Conservation (phyloP, 64 coral and sea anemone genomes). For the Montipora cactus region DNA sequence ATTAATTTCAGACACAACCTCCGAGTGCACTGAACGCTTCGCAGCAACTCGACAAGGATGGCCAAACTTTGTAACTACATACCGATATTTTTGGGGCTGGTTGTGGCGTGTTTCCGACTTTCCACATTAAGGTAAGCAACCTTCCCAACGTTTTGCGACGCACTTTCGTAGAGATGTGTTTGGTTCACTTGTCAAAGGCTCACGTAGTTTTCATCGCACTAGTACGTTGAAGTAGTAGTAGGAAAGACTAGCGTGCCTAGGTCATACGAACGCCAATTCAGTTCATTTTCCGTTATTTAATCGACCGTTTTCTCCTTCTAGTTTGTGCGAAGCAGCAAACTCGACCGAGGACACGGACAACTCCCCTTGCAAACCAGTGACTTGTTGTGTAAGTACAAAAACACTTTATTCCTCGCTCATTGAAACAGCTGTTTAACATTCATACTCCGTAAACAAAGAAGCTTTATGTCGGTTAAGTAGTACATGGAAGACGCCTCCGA, state of each 20-base stretch:
- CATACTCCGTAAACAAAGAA: slow-evolving; percentile 56
- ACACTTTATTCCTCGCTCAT: slow-evolving; percentile 46
- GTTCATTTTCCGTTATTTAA: not conserved
- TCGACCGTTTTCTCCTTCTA: slow-evolving; percentile 5
- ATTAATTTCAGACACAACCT: slow-evolving; percentile 52
- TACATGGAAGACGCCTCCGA: not conserved
- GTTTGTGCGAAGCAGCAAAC: slow-evolving; percentile 20
- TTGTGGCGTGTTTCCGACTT: not conserved
- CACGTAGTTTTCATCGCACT: not conserved
- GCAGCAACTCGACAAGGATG: not conserved
- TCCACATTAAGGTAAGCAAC: slow-evolving; percentile 16
- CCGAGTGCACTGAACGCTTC: not conserved
- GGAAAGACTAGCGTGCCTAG: not conserved
- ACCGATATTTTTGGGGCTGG: not conserved
- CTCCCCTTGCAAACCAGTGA: slow-evolving; percentile 27
- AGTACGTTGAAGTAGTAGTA: not conserved
- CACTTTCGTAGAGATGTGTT: not conserved
- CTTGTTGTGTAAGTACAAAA: slow-evolving; percentile 53
- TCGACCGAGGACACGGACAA: not conserved
- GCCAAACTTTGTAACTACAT: not conserved
- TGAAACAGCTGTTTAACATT: slow-evolving; percentile 59
- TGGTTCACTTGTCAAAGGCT: not conserved
- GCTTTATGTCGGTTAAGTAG: slow-evolving; percentile 30
- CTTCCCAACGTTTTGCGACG: not conserved
- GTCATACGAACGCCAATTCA: not conserved